Base-by-base conservation (phyloP, 2,888 invertebrate genomes). In the Eristalis tenax region DNA sequence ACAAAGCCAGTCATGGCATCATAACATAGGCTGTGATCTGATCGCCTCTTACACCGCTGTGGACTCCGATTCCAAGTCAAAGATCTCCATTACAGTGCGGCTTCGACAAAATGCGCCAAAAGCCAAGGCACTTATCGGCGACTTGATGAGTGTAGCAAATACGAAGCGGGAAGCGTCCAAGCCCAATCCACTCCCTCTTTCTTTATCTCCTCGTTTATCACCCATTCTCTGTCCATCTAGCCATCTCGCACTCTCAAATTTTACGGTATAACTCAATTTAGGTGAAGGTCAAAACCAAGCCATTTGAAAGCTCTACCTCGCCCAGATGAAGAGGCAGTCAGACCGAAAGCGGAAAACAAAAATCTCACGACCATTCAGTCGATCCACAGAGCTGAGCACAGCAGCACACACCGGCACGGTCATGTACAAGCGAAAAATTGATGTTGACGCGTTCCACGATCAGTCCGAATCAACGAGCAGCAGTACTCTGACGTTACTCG, bases 371-470 rank as follows among this genome's bases (percentile, higher is more conserved):
- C 22, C 50, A 56, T 59, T 83, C 74, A 87, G 87, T 87, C 76
- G 79, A 32, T 32, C 28, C 66, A 40, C 32, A 61, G 76, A 80
- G 35, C 35, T 70, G 82, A 26, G 65, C 75, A 70, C 43, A 23
- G 35, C 40, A 65, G 38, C 64, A 80, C 68, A 15, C 50, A 66
- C 65, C 40, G 13, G 18, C 15, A 28, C 57, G 26, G 79, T 28
- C 38, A 87, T 87, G 87, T 87, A 87, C 69, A 87, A 83, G 69
- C 87, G 87, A 4, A 80, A 56, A 65, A 59, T 61, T 68, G 83
- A 80, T 26, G 61, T 80, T 71, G 81, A 84, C 32, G 43, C 15
- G 23, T 85, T 81, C 23, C 78, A 64, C 74, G 88, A 84, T 18
- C 70, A 85, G 15, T 77, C 85, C n/a, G 69, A 73, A 32, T 75